These are phyloP conservation scores for Lacerta viridis DNA, from an alignment of 2,797 vertebrate genomes.

Conservation along the genomic window DNA sequence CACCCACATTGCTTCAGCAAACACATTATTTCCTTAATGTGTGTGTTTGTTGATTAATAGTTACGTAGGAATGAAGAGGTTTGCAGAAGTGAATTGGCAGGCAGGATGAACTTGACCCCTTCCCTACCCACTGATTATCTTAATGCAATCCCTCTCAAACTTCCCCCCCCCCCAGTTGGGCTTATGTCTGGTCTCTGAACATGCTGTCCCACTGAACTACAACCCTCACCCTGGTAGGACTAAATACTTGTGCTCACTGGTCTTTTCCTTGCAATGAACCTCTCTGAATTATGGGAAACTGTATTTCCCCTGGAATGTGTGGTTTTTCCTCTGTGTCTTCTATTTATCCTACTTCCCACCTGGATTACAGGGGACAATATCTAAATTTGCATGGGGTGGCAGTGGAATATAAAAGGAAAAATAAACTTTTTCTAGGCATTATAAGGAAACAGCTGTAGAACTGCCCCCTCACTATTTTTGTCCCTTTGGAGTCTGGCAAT, in stretches of 20 bases:
- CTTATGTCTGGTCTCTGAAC: too few species aligned
- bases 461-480: neutral
- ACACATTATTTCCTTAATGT: neutral
- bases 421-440: neutral
- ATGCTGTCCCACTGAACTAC: too few species aligned
- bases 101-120: too few species aligned
- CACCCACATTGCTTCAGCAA: too few species aligned
- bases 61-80: slow-evolving; percentile 1
- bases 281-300: neutral
- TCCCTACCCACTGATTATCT: too few species aligned
- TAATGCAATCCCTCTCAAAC: too few species aligned
- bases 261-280: neutral
- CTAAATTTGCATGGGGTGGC: neutral
- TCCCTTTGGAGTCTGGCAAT: neutral
- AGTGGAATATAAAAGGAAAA: too few species aligned
- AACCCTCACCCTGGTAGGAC: neutral
- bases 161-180: too few species aligned
- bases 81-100: neutral
- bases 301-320: neutral
- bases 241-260: neutral
- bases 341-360: neutral
- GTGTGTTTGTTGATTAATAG: rapidly evolving
- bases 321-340: neutral
- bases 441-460: neutral
- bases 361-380: neutral